These are phyloP conservation scores for Lacerta agilis DNA, from an alignment of 2,797 vertebrate species.

Conservation along the genomic window DNA sequence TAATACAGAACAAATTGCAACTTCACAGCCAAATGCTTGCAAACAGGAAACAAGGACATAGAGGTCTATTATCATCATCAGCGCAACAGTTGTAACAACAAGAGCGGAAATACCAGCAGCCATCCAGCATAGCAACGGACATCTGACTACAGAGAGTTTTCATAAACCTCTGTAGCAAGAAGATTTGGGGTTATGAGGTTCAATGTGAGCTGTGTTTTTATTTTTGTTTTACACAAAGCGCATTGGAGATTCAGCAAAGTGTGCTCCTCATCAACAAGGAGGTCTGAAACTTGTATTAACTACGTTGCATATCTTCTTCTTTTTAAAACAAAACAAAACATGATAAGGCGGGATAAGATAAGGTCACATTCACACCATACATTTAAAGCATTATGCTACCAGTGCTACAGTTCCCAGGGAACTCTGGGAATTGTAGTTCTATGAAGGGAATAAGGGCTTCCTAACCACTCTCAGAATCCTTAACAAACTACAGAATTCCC, in stretches of 20 bases:
- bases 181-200: not conserved
- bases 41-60: not conserved
- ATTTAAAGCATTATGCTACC: too few relatives aligned
- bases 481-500: too few relatives aligned
- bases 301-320: constrained; percentile 14
- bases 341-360: too few relatives aligned
- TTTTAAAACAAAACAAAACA: not conserved
- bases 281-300: not conserved
- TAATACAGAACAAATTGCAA: not conserved
- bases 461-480: too few relatives aligned
- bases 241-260: not conserved
- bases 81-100: not conserved
- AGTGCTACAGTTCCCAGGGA: too few relatives aligned
- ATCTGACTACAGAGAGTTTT: not conserved
- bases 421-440: too few relatives aligned
- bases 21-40: not conserved
- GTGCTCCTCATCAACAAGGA: not conserved
- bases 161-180: not conserved
- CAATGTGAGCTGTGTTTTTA: constrained; percentile 22
- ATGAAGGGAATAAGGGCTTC: too few relatives aligned
- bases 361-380: too few relatives aligned
- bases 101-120: not conserved
- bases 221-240: constrained; percentile 11
- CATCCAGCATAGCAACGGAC: not conserved
- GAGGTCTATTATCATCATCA: not conserved